These are phyloP conservation scores for Scatophagus argus DNA, from an alignment of 2,113 vertebrate species.

Conservation along the genomic window DNA sequence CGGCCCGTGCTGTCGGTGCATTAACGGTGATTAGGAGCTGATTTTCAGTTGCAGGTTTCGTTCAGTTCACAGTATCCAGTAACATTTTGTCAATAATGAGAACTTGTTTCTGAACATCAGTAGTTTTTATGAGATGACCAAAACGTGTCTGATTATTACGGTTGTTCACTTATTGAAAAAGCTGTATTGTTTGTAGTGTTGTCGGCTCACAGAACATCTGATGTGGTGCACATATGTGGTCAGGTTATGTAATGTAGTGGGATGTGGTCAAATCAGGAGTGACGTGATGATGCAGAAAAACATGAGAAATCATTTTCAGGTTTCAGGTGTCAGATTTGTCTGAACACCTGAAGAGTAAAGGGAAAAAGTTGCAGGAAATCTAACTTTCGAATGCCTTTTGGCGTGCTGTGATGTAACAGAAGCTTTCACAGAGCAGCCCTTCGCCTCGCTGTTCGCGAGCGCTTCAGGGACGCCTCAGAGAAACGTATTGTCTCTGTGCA, in stretches of 20 bases:
- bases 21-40: too few relatives aligned
- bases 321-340: constrained; percentile 12
- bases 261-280: too few relatives aligned
- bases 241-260: too few relatives aligned
- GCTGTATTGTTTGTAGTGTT: too few relatives aligned
- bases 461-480: constrained; percentile 43
- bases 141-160: too few relatives aligned
- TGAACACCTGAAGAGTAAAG: background rate
- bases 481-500: constrained; percentile 34
- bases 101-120: background rate
- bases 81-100: background rate
- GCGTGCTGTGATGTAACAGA: constrained; percentile 9
- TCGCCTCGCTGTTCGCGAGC: constrained; percentile 9
- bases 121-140: background rate
- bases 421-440: constrained; percentile 28
- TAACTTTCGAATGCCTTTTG: background rate
- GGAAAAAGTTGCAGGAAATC: background rate
- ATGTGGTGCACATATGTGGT: too few relatives aligned
- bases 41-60: background rate
- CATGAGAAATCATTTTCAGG: background rate
- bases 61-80: background rate
- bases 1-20: too few relatives aligned
- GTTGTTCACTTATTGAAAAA: too few relatives aligned
- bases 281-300: too few relatives aligned
- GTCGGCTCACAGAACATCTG: too few relatives aligned